These are phyloP conservation scores for Vidua macroura DNA, from an alignment of 2,113 vertebrate genomes.

Conservation along the genomic window DNA sequence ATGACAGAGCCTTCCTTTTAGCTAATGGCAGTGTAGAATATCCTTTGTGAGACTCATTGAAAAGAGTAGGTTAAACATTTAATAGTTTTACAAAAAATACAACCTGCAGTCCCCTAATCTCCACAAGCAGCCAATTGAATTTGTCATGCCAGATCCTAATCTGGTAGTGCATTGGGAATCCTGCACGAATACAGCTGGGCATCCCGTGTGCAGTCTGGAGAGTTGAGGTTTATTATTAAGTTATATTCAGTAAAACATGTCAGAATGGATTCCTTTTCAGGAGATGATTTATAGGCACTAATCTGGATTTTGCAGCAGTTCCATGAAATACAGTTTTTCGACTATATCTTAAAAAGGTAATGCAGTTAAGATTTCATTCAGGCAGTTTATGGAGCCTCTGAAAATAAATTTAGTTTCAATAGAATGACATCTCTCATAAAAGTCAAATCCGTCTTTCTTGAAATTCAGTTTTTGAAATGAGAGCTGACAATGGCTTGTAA, in stretches of 20 bases:
- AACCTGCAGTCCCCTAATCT: not conserved
- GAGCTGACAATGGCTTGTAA: constrained; percentile 41
- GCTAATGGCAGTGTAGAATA: not conserved
- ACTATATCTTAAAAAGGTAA: constrained; percentile 67
- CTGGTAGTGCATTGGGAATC: not conserved
- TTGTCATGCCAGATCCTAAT: constrained; percentile 23
- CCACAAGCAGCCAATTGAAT: not conserved
- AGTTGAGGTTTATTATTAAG: constrained; percentile 33
- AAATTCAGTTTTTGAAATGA: constrained; percentile 61
- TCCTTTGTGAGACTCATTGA: not conserved
- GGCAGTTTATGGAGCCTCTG: constrained; percentile 51
- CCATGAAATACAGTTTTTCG: constrained; percentile 23
- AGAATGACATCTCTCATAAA: constrained; percentile 64
- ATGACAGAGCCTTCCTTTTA: not conserved
- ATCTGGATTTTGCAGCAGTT: constrained; percentile 33
- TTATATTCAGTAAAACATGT: constrained; percentile 53
- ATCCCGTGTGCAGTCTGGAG: not conserved
- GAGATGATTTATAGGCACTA: not conserved
- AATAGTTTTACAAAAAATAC: not conserved
- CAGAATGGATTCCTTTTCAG: constrained; percentile 53
- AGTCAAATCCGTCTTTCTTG: constrained; percentile 48
- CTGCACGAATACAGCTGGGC: not conserved
- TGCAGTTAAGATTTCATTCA: constrained; percentile 47
- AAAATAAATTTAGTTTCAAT: constrained; percentile 66
- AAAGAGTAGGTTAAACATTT: not conserved